phyloP scores from a whole-genome alignment of 1,140 invertebrate genomes.

The Orchestia grillus region DNA sequence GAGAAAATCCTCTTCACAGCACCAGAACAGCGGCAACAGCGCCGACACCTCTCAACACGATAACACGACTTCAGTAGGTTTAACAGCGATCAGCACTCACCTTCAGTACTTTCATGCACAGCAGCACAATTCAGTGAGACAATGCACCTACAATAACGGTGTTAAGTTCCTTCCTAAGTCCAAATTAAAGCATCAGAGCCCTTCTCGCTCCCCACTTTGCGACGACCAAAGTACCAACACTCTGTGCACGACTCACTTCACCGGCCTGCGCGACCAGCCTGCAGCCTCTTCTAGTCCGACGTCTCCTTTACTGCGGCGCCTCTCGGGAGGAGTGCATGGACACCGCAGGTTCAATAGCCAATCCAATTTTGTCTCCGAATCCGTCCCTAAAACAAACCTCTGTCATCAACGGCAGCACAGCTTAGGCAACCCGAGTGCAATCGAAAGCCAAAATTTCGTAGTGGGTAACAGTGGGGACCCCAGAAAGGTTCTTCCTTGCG shows the following conservation, averaged over 20 bases:
- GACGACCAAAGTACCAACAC: background rate
- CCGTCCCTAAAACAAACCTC: background rate
- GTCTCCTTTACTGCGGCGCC: background rate
- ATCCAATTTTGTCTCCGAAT: background rate
- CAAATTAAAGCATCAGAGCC: background rate
- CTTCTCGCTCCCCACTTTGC: constrained; percentile 30
- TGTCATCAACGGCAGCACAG: constrained; percentile 46
- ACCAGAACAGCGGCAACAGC: constrained; percentile 16
- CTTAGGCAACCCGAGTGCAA: constrained; percentile 1
- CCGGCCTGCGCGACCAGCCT: background rate
- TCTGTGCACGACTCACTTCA: background rate
- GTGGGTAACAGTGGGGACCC: background rate
- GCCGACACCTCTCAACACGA: background rate
- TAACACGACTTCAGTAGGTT: constrained; percentile 18
- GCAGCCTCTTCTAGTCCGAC: background rate
- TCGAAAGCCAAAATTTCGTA: background rate
- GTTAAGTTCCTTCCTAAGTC: constrained; percentile 17
- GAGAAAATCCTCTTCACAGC: background rate
- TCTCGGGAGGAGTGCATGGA: background rate
- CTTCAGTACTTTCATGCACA: constrained; percentile 20
- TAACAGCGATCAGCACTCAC: background rate
- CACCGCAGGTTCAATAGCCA: constrained; percentile 34
- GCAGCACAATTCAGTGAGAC: background rate
- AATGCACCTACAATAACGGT: constrained; percentile 10
- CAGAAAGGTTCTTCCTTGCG: background rate